A percentile compares a stretch with the other conserved stretches of the same genome.
Evolutionary conservation across 1,140 invertebrate genomes (phyloP).

Genomic region (Aethina tumida): DNA sequence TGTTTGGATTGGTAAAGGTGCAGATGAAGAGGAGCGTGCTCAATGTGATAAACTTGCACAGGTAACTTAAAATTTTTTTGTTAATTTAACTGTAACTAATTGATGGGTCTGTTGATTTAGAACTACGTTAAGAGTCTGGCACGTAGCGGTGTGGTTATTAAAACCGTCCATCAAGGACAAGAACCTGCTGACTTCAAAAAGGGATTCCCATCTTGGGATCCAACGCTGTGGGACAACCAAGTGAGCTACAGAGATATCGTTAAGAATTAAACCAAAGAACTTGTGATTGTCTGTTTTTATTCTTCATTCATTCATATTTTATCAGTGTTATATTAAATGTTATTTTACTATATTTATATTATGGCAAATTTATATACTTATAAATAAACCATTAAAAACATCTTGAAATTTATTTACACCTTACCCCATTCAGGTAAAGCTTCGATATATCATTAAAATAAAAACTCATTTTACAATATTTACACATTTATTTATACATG

Average conservation of each 20-base stretch:
- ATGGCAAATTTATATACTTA: no score
- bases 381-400: no score
- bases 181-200: slow-evolving; percentile 59
- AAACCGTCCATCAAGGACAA: slow-evolving; percentile 53
- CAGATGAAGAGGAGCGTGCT: slow-evolving; percentile 54
- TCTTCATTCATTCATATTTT: no score
- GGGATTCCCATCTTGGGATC: slow-evolving; percentile 60
- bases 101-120: slow-evolving; percentile 34
- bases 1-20: slow-evolving; percentile 63
- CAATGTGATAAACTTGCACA: slow-evolving; percentile 17
- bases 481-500: no score
- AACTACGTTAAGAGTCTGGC: slow-evolving; percentile 50
- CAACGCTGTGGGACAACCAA: slow-evolving; percentile 42
- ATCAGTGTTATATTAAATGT: no score
- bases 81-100: slow-evolving; percentile 3
- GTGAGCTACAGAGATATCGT: slow-evolving; percentile 13
- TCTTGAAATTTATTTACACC: no score
- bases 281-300: no score
- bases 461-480: no score
- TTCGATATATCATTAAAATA: no score
- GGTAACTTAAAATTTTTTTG: slow-evolving; percentile 10
- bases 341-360: no score
- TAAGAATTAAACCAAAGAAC: slow-evolving; percentile 11
- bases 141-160: slow-evolving; percentile 47
- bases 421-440: no score